A percentile compares a stretch with the other conserved stretches of the same genome.
phyloP scores from a whole-genome alignment of 2,113 vertebrate genomes.

The Hippolais icterina region DNA sequence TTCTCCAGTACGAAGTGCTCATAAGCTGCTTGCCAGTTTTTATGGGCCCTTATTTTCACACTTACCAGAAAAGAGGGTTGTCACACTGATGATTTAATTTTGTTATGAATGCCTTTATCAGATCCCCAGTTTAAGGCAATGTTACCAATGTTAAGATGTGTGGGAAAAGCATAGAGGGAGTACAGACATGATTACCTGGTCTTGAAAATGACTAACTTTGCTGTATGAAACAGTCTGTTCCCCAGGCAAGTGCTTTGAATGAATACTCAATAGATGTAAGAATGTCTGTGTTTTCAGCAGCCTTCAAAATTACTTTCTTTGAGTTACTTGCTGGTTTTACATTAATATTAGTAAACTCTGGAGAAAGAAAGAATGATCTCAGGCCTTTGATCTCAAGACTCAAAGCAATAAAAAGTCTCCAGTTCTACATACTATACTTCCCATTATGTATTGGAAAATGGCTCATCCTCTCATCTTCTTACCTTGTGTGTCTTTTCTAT shows the following conservation, averaged over 20 bases:
- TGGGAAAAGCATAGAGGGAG: background rate
- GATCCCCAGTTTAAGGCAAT: background rate
- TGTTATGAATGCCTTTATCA: background rate
- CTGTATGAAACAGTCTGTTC: background rate
- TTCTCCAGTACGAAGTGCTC: background rate
- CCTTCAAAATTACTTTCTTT: constrained; percentile 4
- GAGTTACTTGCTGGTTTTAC: background rate
- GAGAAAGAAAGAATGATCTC: background rate
- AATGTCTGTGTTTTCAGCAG: background rate
- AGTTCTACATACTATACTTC: background rate
- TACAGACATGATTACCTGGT: background rate
- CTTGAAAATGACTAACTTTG: background rate
- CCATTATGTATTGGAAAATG: background rate
- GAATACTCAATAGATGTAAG: background rate
- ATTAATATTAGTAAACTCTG: background rate
- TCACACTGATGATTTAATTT: background rate
- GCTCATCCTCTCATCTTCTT: background rate
- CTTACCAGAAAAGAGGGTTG: background rate
- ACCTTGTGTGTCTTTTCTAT: background rate
- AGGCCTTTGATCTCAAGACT: background rate
- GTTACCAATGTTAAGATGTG: background rate
- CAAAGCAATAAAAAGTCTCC: background rate
- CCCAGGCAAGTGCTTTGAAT: background rate
- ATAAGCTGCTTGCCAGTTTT: background rate
- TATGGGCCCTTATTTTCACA: background rate